Evolutionary conservation across 2,888 invertebrate genomes (phyloP).

Genomic region (Athetis lepigone): DNA sequence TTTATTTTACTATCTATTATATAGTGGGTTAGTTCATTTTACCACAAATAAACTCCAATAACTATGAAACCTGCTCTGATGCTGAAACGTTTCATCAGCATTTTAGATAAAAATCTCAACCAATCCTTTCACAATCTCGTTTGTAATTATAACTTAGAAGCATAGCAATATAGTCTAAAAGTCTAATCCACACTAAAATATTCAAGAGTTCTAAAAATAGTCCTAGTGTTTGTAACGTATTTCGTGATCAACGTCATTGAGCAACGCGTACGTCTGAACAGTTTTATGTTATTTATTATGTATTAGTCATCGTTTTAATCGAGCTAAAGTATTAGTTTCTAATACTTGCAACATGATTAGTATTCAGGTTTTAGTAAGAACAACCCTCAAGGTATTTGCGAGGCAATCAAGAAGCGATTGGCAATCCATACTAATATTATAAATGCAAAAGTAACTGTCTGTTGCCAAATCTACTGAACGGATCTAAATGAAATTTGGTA

Average conservation of each 20-base stretch:
- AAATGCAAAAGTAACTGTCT: no score
- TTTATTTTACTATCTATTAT: no score
- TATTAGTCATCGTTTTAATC: not conserved
- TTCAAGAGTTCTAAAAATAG: not conserved
- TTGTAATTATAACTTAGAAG: no score
- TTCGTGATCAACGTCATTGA: not conserved
- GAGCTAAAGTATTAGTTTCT: not conserved
- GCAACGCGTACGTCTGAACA: not conserved
- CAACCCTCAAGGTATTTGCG: not conserved
- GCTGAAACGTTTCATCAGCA: not conserved
- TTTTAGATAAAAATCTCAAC: not conserved
- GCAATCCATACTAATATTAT: not conserved
- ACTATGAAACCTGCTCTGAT: not conserved
- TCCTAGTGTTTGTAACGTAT: not conserved
- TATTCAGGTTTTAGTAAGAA: not conserved
- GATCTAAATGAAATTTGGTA: no score
- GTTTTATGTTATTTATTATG: not conserved
- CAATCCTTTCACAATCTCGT: not conserved
- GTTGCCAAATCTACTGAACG: no score
- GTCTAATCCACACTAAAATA: not conserved
- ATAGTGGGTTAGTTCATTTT: no score
- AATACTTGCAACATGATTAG: constrained; percentile 4
- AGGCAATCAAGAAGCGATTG: not conserved
- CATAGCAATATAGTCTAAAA: no score
- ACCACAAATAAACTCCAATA: not conserved